phyloP scores from a whole-genome alignment of 1,140 invertebrate species.

The Musca vetustissima region DNA sequence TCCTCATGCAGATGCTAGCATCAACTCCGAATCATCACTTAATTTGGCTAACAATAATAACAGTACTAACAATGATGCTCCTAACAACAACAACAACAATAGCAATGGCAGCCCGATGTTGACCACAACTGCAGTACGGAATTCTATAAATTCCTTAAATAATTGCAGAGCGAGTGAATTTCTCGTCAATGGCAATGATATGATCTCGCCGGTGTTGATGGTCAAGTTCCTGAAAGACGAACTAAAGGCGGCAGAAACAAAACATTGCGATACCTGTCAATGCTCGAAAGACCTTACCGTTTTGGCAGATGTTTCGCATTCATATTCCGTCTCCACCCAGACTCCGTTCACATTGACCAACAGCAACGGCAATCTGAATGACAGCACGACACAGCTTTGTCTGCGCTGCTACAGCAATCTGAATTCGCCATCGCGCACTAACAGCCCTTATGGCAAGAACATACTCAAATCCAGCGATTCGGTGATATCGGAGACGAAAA shows the following conservation, averaged over 20 bases:
- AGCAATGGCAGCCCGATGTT: conserved; percentile 31
- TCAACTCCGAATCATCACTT: conserved; percentile 19
- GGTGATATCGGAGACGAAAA: conserved; percentile 54
- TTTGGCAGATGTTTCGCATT: conserved; percentile 62
- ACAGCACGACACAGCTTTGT: conserved; percentile 61
- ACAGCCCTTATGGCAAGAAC: conserved; percentile 54
- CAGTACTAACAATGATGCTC: conserved; percentile 36
- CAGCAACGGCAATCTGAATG: conserved; percentile 34
- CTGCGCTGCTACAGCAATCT: conserved; percentile 59
- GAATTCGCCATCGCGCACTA: conserved; percentile 53
- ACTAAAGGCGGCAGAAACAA: conserved; percentile 71
- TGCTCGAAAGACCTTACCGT: conserved; percentile 67
- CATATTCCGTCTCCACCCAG: conserved; percentile 64
- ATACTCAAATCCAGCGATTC: conserved; percentile 54
- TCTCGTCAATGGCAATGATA: conserved; percentile 65
- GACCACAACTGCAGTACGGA: conserved; percentile 35
- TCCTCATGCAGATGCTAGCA: background rate
- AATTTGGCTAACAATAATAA: conserved; percentile 32
- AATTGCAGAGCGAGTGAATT: conserved; percentile 32
- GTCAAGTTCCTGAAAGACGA: conserved; percentile 88
- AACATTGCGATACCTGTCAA: conserved; percentile 79
- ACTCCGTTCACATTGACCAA: conserved; percentile 56
- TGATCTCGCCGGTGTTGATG: conserved; percentile 90
- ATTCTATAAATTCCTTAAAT: conserved; percentile 41
- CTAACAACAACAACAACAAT: conserved; percentile 31